phyloP scores from a whole-genome alignment of 2,888 invertebrate species.

The Drosophila austrosaltans region DNA sequence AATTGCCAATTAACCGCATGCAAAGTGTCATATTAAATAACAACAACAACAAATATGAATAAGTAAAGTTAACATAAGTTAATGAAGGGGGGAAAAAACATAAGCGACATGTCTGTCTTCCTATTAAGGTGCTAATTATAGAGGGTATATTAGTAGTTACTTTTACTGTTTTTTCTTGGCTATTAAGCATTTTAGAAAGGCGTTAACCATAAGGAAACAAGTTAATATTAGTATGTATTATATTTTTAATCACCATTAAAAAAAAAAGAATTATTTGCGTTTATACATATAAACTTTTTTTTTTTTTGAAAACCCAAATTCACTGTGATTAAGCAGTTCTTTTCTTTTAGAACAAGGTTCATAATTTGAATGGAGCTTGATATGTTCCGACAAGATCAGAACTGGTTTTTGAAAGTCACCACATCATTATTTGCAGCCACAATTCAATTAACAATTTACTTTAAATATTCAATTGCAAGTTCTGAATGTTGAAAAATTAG shows the following conservation, averaged over 20 bases:
- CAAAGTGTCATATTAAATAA: slow-evolving; percentile 52
- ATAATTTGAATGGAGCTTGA: not conserved
- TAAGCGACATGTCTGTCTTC: not conserved
- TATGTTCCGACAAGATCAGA: not conserved
- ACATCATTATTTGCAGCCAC: not conserved
- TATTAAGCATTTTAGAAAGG: slow-evolving; percentile 1
- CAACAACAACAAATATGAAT: slow-evolving; percentile 14
- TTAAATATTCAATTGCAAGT: not conserved
- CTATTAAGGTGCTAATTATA: slow-evolving; percentile 8
- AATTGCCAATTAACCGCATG: slow-evolving; percentile 60
- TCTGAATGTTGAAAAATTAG: not conserved
- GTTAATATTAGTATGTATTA: not conserved
- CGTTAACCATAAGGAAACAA: slow-evolving; percentile 7
- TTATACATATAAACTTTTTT: not conserved
- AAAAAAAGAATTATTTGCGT: not conserved
- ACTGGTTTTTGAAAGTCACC: slow-evolving; percentile 1
- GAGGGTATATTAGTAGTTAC: not conserved
- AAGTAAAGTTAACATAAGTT: slow-evolving; percentile 14
- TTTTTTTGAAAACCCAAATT: not conserved
- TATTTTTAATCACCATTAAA: slow-evolving; percentile 3
- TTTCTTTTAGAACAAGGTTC: slow-evolving; percentile 8
- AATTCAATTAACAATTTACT: slow-evolving; percentile 9
- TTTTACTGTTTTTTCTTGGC: not conserved
- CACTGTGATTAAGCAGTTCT: not conserved
- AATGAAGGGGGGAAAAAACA: slow-evolving; percentile 4